phyloP scores from a whole-genome alignment of 2,797 vertebrate genomes.

The Eulemur albifrons region DNA sequence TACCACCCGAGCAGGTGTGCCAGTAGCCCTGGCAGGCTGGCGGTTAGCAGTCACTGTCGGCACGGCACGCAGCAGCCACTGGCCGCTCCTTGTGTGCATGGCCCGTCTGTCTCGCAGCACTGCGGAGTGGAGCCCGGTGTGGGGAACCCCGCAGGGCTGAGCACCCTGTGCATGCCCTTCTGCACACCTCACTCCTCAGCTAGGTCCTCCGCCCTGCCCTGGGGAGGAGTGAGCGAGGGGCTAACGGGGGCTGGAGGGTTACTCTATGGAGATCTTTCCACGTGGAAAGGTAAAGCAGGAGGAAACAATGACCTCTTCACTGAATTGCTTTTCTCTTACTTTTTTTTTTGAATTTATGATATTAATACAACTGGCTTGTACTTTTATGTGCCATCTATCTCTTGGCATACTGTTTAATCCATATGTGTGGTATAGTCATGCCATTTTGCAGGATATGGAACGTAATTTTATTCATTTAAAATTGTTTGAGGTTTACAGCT shows the following conservation, averaged over 20 bases:
- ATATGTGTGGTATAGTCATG: not conserved
- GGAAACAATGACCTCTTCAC: not conserved
- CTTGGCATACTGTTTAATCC: not conserved
- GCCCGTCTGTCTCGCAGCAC: no score
- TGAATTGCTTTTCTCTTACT: not conserved
- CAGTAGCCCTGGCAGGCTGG: no score
- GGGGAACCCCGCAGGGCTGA: not conserved
- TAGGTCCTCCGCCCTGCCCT: not conserved
- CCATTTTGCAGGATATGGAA: not conserved
- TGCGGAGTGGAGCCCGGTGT: no score
- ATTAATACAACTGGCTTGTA: not conserved
- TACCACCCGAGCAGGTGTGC: not conserved
- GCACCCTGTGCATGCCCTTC: accelerated
- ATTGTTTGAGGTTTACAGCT: not conserved
- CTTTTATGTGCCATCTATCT: not conserved
- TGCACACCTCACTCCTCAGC: not conserved
- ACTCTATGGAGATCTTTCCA: no score
- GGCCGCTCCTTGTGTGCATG: not conserved
- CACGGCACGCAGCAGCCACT: not conserved
- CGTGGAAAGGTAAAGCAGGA: not conserved
- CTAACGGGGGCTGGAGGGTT: not conserved
- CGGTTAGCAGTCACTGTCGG: no score
- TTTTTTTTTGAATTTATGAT: not conserved
- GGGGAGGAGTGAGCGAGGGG: not conserved
- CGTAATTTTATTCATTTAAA: not conserved